These are phyloP conservation scores for Bimastos eiseni DNA, from an alignment of 2,888 invertebrate species.

Conservation along the genomic window DNA sequence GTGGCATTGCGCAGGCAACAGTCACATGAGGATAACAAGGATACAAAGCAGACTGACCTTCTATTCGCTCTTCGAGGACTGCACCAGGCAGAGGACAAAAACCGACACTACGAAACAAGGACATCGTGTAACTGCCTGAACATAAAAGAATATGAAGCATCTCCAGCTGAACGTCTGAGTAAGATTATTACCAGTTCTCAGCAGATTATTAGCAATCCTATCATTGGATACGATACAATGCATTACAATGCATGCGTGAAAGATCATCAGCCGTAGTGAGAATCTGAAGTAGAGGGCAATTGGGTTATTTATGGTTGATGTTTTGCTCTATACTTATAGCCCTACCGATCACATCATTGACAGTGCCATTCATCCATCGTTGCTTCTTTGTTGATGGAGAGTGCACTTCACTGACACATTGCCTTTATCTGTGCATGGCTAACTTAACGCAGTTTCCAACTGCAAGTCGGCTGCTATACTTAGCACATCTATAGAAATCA, in stretches of 20 bases:
- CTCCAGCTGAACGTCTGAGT: neutral
- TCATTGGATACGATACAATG: neutral
- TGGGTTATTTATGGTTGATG: too few relatives aligned
- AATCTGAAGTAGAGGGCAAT: too few relatives aligned
- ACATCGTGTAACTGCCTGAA: neutral
- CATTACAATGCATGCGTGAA: neutral
- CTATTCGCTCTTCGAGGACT: slow-evolving; percentile 67
- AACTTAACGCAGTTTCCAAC: too few relatives aligned
- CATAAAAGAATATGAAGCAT: neutral
- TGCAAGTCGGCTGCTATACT: too few relatives aligned
- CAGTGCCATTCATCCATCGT: too few relatives aligned
- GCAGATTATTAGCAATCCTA: neutral
- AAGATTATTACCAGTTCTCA: neutral
- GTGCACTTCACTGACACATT: too few relatives aligned
- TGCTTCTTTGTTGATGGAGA: too few relatives aligned
- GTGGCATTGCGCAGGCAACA: slow-evolving; percentile 92
- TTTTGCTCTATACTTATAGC: too few relatives aligned
- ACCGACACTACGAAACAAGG: neutral
- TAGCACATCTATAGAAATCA: too few relatives aligned
- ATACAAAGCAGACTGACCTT: slow-evolving; percentile 89
- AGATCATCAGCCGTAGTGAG: too few relatives aligned
- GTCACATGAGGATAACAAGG: slow-evolving; percentile 94
- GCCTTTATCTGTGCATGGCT: too few relatives aligned
- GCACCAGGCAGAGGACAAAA: slow-evolving; percentile 44
- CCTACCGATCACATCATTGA: too few relatives aligned